Conservation (phyloP, 2,888 invertebrate genomes). For the Phytoseiulus persimilis region DNA sequence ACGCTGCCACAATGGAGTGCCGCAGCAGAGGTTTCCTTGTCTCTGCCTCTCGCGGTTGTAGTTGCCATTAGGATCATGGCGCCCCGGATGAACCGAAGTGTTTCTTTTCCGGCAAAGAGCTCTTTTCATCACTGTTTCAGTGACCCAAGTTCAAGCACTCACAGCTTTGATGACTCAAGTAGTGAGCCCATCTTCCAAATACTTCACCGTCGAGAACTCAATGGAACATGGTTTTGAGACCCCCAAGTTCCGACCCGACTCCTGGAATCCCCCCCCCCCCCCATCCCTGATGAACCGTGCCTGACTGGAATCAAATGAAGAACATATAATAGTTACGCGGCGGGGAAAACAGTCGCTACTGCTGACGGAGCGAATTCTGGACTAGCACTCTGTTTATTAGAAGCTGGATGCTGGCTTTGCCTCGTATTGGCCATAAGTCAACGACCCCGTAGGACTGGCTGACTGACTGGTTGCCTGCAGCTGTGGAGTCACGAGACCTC, state of each 20-base stretch:
- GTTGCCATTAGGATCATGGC: neutral
- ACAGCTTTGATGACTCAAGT: no score
- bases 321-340: neutral
- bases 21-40: neutral
- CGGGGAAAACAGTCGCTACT: neutral
- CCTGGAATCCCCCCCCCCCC: no score
- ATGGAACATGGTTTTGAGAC: no score
- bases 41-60: neutral
- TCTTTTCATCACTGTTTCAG: neutral
- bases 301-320: no score
- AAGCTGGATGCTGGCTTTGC: neutral
- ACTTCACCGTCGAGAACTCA: no score
- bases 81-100: neutral
- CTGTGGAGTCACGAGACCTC: neutral
- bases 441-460: neutral
- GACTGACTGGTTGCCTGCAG: neutral
- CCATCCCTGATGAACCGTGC: no score
- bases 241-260: no score
- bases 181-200: no score
- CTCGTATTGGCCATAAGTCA: neutral
- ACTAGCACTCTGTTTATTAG: neutral
- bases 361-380: neutral
- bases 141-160: no score
- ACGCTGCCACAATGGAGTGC: neutral
- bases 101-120: neutral